phyloP scores from a whole-genome alignment of 2,113 vertebrate genomes.

The Paedocypris sp. region DNA sequence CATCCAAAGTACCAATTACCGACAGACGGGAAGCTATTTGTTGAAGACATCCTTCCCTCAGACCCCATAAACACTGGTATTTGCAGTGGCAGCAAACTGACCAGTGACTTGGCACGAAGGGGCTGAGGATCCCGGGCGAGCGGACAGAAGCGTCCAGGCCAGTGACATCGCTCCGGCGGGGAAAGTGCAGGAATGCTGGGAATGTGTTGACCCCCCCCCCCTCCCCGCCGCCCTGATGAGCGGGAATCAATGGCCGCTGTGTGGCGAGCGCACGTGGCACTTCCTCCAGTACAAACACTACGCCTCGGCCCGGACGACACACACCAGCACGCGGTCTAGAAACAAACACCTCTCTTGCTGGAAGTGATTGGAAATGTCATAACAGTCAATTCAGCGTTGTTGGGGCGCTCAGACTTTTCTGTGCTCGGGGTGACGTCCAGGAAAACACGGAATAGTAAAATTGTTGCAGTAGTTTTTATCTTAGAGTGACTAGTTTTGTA shows the following conservation, averaged over 20 bases:
- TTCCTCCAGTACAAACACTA: slow-evolving; percentile 52
- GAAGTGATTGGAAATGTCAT: neutral
- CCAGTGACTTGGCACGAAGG: slow-evolving; percentile 34
- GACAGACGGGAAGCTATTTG: slow-evolving; percentile 14
- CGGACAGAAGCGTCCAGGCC: slow-evolving; percentile 6
- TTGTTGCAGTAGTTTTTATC: too few species aligned
- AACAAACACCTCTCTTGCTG: slow-evolving; percentile 9
- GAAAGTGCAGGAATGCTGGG: slow-evolving; percentile 73
- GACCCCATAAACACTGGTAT: slow-evolving; percentile 23
- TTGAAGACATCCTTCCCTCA: slow-evolving; percentile 2
- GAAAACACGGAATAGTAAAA: too few species aligned
- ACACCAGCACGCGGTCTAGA: slow-evolving; percentile 1
- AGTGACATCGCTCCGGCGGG: slow-evolving; percentile 64
- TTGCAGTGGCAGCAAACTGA: slow-evolving; percentile 31
- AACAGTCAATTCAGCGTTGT: too few species aligned
- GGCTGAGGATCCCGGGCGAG: slow-evolving; percentile 25
- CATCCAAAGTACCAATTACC: slow-evolving; percentile 7
- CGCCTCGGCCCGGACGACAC: slow-evolving; percentile 31
- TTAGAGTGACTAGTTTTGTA: too few species aligned
- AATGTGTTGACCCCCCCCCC: slow-evolving; percentile 76
- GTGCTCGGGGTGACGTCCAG: too few species aligned
- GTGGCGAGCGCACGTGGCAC: slow-evolving; percentile 52
- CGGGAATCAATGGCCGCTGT: slow-evolving; percentile 60
- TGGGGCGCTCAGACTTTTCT: too few species aligned
- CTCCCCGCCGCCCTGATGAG: slow-evolving; percentile 55